Evolutionary conservation across 2,888 invertebrate genomes (phyloP).

Genomic region (Callyntrura guangdongensis): DNA sequence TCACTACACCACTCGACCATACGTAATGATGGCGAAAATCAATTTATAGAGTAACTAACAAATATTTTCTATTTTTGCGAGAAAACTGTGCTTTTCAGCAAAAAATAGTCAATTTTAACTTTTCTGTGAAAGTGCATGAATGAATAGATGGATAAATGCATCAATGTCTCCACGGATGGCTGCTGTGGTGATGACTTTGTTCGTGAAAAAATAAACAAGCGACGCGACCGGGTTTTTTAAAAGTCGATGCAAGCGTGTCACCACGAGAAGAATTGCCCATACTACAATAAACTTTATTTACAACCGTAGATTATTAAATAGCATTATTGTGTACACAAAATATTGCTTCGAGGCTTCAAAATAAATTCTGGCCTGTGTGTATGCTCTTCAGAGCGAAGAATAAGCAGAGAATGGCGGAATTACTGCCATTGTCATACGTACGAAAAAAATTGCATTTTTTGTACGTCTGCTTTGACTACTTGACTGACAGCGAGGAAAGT

Average conservation of each 20-base stretch:
- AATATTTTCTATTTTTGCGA: background rate
- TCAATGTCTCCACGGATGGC: constrained; percentile 46
- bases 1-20: background rate
- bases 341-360: too few species aligned
- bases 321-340: background rate
- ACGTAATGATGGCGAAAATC: too few species aligned
- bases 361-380: too few species aligned
- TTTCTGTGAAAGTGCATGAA: background rate
- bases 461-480: constrained; percentile 5
- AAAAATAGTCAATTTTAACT: background rate
- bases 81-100: constrained; percentile 16
- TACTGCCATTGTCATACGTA: background rate
- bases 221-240: background rate
- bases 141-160: constrained; percentile 54
- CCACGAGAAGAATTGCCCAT: constrained; percentile 30
- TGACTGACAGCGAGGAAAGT: constrained; percentile 64
- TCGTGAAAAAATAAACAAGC: background rate
- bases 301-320: constrained; percentile 8
- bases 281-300: constrained; percentile 48
- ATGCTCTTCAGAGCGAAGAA: background rate
- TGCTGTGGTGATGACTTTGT: background rate
- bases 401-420: background rate
- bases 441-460: constrained; percentile 34
- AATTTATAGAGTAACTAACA: background rate
- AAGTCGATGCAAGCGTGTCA: constrained; percentile 24